Evolutionary conservation across 2,113 vertebrate genomes (phyloP).

Genomic region (Lipotes vexillifer): DNA sequence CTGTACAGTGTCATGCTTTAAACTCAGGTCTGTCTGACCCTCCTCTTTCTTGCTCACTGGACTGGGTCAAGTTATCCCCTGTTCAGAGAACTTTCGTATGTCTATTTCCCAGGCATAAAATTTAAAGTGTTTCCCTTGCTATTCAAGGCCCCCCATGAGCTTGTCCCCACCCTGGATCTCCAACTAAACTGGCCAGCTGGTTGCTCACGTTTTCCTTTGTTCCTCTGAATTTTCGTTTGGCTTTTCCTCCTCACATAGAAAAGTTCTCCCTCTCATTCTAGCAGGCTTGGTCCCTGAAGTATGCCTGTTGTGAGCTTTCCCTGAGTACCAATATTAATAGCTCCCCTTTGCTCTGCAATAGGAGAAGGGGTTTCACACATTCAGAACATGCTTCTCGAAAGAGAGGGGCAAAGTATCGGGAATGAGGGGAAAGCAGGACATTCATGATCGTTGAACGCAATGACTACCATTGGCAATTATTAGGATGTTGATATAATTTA

Average conservation of each 20-base stretch:
- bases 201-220: neutral
- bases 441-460: neutral
- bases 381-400: neutral
- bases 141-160: neutral
- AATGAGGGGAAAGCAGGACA: neutral
- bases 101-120: neutral
- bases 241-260: neutral
- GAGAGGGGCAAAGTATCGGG: neutral
- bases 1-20: neutral
- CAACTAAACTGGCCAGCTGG: neutral
- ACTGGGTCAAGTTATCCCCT: neutral
- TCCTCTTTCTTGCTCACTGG: neutral
- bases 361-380: neutral
- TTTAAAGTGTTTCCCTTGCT: neutral
- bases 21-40: neutral
- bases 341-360: neutral
- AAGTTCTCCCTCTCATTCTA: neutral
- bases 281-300: too few relatives aligned
- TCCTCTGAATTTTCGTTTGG: neutral
- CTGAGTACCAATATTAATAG: neutral
- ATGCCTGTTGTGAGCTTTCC: neutral
- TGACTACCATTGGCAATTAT: neutral
- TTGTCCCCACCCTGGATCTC: neutral
- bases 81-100: neutral
- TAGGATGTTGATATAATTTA: conserved; percentile 27